These are phyloP conservation scores for Poecilia velifera DNA, from an alignment of 2,797 vertebrate genomes.

Conservation along the genomic window DNA sequence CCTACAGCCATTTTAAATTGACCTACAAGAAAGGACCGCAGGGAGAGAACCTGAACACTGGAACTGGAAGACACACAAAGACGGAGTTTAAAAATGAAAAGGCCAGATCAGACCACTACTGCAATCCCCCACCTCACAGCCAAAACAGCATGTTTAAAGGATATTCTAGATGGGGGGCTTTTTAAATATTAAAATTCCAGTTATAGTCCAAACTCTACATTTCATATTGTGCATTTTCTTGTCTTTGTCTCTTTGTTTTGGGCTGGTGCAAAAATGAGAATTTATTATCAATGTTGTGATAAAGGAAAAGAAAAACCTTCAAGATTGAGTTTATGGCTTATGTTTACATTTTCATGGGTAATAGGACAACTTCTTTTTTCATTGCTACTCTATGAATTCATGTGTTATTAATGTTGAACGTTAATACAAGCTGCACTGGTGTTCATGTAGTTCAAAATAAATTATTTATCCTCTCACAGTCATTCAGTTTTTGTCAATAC, in stretches of 20 bases:
- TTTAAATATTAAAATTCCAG: background rate
- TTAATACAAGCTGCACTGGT: background rate
- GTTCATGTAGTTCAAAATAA: background rate
- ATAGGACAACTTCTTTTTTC: background rate
- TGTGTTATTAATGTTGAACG: background rate
- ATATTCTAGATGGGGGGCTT: background rate
- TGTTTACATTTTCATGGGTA: background rate
- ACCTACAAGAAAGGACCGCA: background rate
- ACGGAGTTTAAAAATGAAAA: background rate
- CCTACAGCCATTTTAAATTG: background rate
- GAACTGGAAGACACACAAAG: background rate
- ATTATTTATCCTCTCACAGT: background rate
- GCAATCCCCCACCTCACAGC: background rate
- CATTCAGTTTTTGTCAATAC: background rate
- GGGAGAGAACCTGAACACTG: background rate
- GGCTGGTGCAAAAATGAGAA: background rate
- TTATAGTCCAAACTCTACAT: background rate
- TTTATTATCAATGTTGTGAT: background rate
- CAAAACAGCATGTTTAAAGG: background rate
- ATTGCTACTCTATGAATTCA: background rate
- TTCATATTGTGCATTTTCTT: background rate
- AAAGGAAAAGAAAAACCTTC: background rate
- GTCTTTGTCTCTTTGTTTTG: background rate
- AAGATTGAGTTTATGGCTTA: background rate
- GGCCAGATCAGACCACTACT: background rate